Evolutionary conservation across 2,888 invertebrate species (phyloP), one percentile per base, ranked within the genome.

Genomic region (Bruchidius siliquastri): DNA sequence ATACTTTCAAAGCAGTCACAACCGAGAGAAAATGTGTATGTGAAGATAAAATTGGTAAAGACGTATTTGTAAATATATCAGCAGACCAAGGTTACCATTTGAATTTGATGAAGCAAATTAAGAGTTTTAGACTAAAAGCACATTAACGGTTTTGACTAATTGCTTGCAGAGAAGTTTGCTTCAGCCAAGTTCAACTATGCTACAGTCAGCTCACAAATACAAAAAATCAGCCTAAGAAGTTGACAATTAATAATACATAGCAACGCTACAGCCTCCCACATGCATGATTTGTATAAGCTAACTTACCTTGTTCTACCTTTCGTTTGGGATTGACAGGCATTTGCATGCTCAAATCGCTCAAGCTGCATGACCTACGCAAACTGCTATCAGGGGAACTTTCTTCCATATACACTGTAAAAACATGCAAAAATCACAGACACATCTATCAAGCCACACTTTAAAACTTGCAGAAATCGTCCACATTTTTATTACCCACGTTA

Each of bases 361-460:
- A 90, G 74, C 94, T 94, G 86, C 93, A 93, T 81, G 94, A 93
- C 78, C 94, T 90, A 81, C 95, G 89, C 89, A 95, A 92, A 79
- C 92, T 92, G 81, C 89, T 87, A 81, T 87, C 88, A 76, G 87
- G 87, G 76, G 82, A 84, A 77, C 80, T 81, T 79, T 81, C 81
- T 76, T 84, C 85, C 82, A 85, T 79, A 82, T 83, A 84, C 75
- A 83, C 85, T 85, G 85, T 77, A 83, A 82, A 82, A 80, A 80
- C 81, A 82, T 82, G 81, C 82, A 79, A 80, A 81, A 82, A 75
- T 76, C 78, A 79, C 79, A 79, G 74, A 73, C 49, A 49, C 49
- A 49, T 49, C 26, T 26, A 8, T 26, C 49, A 49, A 49, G 49
- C 49, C 49, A 49, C 49, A 49, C 49, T 13, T 13, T 49, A 18